Evolutionary conservation across 2,113 vertebrate genomes (phyloP).

Genomic region (Acanthisitta chloris): DNA sequence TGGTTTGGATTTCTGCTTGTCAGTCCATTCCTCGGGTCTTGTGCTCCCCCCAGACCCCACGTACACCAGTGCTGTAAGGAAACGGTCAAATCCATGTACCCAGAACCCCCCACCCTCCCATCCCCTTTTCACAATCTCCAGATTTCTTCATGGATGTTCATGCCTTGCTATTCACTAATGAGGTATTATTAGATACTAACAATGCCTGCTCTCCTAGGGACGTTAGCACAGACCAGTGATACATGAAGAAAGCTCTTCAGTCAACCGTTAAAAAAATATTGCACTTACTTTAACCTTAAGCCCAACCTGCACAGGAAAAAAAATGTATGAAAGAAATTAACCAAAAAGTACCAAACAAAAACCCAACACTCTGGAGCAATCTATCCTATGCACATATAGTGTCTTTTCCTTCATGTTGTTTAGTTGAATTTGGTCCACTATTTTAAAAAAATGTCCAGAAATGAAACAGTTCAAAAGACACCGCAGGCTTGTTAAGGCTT

Average conservation of each 20-base stretch:
- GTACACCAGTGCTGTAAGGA: neutral
- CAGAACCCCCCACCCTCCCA: neutral
- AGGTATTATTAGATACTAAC: constrained; percentile 67
- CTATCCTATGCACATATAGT: constrained; percentile 17
- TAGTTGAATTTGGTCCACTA: constrained; percentile 69
- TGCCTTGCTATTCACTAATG: constrained; percentile 54
- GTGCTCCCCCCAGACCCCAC: neutral
- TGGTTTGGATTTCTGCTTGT: neutral
- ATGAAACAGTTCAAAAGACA: constrained; percentile 77
- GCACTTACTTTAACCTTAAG: constrained; percentile 69
- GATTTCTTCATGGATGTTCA: constrained; percentile 36
- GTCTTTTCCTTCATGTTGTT: constrained; percentile 48
- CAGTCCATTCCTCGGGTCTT: neutral
- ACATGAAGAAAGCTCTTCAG: constrained; percentile 59
- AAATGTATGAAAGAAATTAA: neutral
- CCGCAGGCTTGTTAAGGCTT: constrained; percentile 86
- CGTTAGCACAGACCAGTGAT: constrained; percentile 23
- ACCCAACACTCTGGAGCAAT: neutral
- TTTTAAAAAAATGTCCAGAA: constrained; percentile 69
- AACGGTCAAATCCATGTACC: neutral
- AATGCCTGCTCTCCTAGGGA: constrained; percentile 54
- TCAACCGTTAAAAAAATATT: constrained; percentile 68
- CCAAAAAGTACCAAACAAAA: neutral
- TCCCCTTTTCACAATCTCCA: neutral
- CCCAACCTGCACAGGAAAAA: constrained; percentile 53